These are phyloP conservation scores for Aradophagus sp. DNA, from an alignment of 1,140 invertebrate genomes.

Conservation along the genomic window DNA sequence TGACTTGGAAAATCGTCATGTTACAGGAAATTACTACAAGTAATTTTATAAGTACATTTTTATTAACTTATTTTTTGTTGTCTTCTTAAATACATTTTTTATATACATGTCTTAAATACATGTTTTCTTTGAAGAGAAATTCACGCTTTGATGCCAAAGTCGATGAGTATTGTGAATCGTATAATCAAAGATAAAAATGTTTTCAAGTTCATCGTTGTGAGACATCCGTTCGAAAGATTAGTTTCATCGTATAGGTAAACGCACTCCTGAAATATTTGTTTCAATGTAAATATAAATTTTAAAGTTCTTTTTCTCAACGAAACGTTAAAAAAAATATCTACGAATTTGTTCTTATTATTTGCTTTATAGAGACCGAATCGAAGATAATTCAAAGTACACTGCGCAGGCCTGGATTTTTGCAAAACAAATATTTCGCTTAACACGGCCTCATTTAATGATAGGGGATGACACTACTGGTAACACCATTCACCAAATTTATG, in stretches of 20 bases:
- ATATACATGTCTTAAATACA: conserved; percentile 4
- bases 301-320: too few relatives aligned
- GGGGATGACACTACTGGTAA: conserved; percentile 54
- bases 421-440: conserved; percentile 68
- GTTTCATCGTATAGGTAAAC: conserved; percentile 75
- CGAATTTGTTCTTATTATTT: background rate
- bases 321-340: too few relatives aligned
- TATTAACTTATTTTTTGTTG: conserved; percentile 13
- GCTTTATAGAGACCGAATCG: conserved; percentile 70
- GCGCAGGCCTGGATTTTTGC: conserved; percentile 70
- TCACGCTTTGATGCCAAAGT: conserved; percentile 8
- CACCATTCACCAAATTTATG: conserved; percentile 64
- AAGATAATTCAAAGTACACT: conserved; percentile 69
- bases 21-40: conserved; percentile 63
- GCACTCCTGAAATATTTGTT: too few relatives aligned
- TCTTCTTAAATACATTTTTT: conserved; percentile 17
- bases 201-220: conserved; percentile 73
- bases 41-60: conserved; percentile 43
- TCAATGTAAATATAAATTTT: too few relatives aligned
- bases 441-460: conserved; percentile 67
- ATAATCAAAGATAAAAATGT: background rate
- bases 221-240: conserved; percentile 75
- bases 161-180: background rate
- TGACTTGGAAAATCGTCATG: conserved; percentile 58
- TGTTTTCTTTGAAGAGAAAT: conserved; percentile 62